Evolutionary conservation across 2,113 vertebrate species (phyloP).

Genomic region (Machaerirhynchus nigripectus): DNA sequence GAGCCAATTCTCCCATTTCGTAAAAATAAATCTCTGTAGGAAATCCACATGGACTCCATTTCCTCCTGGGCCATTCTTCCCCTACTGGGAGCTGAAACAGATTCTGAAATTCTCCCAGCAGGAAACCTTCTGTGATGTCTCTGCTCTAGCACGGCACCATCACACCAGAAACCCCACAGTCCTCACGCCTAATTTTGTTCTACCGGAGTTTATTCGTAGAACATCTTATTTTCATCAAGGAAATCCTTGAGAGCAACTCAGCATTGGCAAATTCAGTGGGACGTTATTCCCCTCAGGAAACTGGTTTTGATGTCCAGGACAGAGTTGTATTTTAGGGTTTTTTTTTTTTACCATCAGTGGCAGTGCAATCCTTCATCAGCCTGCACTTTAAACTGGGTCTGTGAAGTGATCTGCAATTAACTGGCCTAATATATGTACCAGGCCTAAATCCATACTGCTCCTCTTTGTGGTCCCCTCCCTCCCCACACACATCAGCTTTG

Average conservation of each 20-base stretch:
- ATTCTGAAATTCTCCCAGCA: not conserved
- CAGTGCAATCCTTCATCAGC: not conserved
- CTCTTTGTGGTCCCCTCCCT: not conserved
- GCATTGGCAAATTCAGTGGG: not conserved
- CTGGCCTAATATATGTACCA: not conserved
- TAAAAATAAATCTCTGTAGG: not conserved
- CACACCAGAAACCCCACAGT: not conserved
- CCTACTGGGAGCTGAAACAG: not conserved
- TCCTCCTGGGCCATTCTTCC: not conserved
- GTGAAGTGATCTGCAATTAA: not conserved
- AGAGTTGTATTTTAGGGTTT: not conserved
- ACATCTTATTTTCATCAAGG: not conserved
- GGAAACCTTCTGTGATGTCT: not conserved
- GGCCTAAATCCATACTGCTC: not conserved
- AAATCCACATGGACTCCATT: not conserved
- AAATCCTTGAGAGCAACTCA: not conserved
- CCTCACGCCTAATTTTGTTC: not conserved
- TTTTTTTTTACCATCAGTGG: not conserved
- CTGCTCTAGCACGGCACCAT: not conserved
- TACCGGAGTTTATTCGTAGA: not conserved
- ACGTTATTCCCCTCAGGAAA: not conserved
- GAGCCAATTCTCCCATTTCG: not conserved
- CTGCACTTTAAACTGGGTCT: not conserved
- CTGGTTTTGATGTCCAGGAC: not conserved
- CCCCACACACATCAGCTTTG: not conserved